A percentile compares a stretch with the other conserved stretches of the same genome.
phyloP scores from a whole-genome alignment of 2,113 vertebrate species.

The Heterotis niloticus region DNA sequence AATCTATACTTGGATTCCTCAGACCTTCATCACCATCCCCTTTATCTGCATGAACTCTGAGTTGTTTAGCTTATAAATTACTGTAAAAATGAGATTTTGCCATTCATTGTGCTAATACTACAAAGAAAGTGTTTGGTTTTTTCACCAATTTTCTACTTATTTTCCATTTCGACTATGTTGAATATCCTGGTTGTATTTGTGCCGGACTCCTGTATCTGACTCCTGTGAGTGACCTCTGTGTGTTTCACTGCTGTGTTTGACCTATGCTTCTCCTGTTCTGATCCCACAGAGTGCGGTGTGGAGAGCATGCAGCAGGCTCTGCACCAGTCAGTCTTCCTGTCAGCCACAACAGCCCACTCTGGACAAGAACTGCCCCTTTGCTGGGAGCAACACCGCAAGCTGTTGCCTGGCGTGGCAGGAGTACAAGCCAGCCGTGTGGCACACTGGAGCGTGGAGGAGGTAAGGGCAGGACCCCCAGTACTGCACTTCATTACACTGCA shows the following conservation, averaged over 20 bases:
- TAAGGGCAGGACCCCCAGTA: slow-evolving; percentile 30
- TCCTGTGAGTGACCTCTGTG: too few relatives aligned
- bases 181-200: too few relatives aligned
- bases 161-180: too few relatives aligned
- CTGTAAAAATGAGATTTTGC: too few relatives aligned
- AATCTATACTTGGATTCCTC: too few relatives aligned
- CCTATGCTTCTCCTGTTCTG: slow-evolving; percentile 12
- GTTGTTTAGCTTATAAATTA: too few relatives aligned
- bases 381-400: slow-evolving; percentile 64
- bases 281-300: slow-evolving; percentile 42
- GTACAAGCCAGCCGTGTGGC: slow-evolving; percentile 49
- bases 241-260: neutral
- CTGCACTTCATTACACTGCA: neutral
- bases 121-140: too few relatives aligned
- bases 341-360: slow-evolving; percentile 59
- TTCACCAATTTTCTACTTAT: too few relatives aligned
- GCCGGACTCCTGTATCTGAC: too few relatives aligned
- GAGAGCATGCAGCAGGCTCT: slow-evolving; percentile 49
- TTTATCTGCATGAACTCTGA: too few relatives aligned
- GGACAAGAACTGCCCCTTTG: slow-evolving; percentile 54
- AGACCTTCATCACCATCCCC: too few relatives aligned
- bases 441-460: slow-evolving; percentile 67
- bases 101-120: too few relatives aligned
- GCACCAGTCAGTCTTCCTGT: slow-evolving; percentile 61
- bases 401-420: slow-evolving; percentile 55